Evolutionary conservation across 30 jellyfish, hydroid and myxozoan genomes (phyloP).

Genomic region (Catostylus mosaicus): DNA sequence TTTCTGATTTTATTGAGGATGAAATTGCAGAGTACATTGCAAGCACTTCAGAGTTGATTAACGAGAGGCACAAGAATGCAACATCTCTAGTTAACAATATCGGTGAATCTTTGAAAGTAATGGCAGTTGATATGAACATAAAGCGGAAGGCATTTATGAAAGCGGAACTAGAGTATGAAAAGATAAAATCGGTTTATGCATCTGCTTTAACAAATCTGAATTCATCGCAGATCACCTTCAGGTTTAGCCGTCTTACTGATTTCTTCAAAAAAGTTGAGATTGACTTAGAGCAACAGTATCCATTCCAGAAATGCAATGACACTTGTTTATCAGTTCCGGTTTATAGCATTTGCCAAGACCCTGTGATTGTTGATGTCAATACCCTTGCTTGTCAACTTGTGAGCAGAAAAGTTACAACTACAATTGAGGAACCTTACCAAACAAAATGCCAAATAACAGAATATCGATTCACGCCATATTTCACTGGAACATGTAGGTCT

Average conservation of each 20-base stretch:
- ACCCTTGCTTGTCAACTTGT: constrained; percentile 43
- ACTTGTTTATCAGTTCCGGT: constrained; percentile 54
- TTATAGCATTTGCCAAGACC: constrained; percentile 62
- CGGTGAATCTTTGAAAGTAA: background rate
- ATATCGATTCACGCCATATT: constrained; percentile 62
- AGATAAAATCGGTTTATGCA: constrained; percentile 4
- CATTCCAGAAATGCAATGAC: constrained; percentile 23
- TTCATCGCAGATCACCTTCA: constrained; percentile 28
- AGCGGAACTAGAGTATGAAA: constrained; percentile 1
- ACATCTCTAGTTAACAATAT: background rate
- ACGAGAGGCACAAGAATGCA: constrained; percentile 16
- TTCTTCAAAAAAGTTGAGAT: constrained; percentile 53
- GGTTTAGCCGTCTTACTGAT: constrained; percentile 43
- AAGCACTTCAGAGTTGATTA: constrained; percentile 1
- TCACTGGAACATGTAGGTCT: constrained; percentile 66
- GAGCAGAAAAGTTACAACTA: constrained; percentile 14
- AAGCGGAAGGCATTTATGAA: background rate
- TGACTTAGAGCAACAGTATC: constrained; percentile 2
- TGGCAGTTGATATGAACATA: background rate
- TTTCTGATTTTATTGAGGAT: background rate
- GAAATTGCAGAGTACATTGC: background rate
- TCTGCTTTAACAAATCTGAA: constrained; percentile 1
- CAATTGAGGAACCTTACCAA: constrained; percentile 31
- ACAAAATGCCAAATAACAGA: constrained; percentile 33
- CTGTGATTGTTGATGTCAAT: constrained; percentile 49